Base-by-base conservation (phyloP, 1,140 invertebrate genomes). In the Achatina immaculata region DNA sequence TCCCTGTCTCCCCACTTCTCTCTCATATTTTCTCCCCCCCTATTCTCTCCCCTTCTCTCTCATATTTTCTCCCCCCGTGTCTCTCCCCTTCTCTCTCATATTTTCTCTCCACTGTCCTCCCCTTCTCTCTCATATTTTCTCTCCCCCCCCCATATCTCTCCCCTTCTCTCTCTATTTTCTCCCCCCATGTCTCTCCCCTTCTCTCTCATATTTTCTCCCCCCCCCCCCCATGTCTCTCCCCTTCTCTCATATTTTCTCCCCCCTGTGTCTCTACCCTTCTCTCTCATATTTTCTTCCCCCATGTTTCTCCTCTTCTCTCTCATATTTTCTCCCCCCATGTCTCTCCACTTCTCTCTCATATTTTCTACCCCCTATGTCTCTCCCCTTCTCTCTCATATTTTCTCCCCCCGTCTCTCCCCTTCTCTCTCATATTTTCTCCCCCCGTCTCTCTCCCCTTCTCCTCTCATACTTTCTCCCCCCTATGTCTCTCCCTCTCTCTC, bases 51-150 rank as follows among this genome's bases (percentile, higher is more conserved):
- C 31, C 16, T 42, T 75, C n/a, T n/a, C 6, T 43, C 72, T 31
- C 72, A 43, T 42, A 6, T 34, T 48, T 42, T 48, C 1, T 75
- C 21, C 68, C 19, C 45, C 45, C 19, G 7, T 48, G 7, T 19
- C 19, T 19, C 19, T 11, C 45, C 19, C 19, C 7, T 19, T 66
- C 62, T 66, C 62, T 66, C n/a, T 66, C 62, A 11, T 24, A 11
- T 24, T 66, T 24, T 28, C n/a, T 28, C n/a, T 28, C 62, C n/a
- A 28, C n/a, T 36, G 7, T 66, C 62, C 43, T 75, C 72, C 43
- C 43, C 45, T 42, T 48, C 43, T 48, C 43, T 48, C 43, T 45
- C 72, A 28, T 42, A 43, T 42, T 75, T 42, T 75, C 72, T 48
- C 19, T 48, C 19, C 45, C 19, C 45, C 19, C 45, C 19, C 45